Conservation (phyloP, 1,140 invertebrate species). For the Delia radicum region DNA sequence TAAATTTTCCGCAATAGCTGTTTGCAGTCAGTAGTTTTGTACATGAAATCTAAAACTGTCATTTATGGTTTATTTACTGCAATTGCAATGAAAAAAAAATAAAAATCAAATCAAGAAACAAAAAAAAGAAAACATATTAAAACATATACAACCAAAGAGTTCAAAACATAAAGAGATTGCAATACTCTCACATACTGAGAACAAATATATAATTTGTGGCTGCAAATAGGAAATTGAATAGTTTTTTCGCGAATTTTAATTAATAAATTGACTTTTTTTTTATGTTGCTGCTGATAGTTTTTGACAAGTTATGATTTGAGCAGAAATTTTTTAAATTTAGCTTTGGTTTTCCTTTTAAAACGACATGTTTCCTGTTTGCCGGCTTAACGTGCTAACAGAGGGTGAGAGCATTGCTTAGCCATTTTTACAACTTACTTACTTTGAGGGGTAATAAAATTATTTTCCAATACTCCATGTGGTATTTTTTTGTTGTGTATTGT, state of each 20-base stretch:
- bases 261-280: too few relatives aligned
- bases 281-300: too few relatives aligned
- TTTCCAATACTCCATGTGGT: slow-evolving; percentile 3
- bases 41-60: background rate
- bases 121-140: background rate
- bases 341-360: too few relatives aligned
- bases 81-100: background rate
- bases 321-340: too few relatives aligned
- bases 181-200: too few relatives aligned
- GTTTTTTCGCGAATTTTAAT: too few relatives aligned
- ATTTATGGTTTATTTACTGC: slow-evolving; percentile 4
- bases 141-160: background rate
- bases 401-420: background rate
- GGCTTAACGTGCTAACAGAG: too few relatives aligned
- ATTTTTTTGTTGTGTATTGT: background rate
- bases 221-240: too few relatives aligned
- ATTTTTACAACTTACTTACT: background rate
- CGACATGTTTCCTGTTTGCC: too few relatives aligned
- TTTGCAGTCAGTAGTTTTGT: background rate
- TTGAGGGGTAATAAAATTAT: slow-evolving; percentile 1
- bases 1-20: background rate
- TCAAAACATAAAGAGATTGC: background rate
- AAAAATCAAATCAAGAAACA: background rate
- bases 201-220: too few relatives aligned
- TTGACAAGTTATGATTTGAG: too few relatives aligned